Evolutionary conservation across 1,140 invertebrate genomes (phyloP).

Genomic region (Caerostris extrusa): DNA sequence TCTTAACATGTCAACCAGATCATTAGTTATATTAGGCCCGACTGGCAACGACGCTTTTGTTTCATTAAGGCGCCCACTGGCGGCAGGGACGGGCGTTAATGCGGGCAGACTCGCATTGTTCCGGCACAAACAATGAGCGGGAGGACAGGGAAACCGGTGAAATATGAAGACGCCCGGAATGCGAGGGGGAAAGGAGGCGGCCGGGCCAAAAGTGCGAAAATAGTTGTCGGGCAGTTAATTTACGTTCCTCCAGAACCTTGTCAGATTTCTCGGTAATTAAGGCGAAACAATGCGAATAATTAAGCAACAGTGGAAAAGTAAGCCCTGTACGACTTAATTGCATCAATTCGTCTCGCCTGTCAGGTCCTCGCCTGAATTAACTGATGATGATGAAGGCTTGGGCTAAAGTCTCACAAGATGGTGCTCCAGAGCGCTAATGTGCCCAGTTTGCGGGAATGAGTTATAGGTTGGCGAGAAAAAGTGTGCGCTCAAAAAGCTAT

Average conservation of each 20-base stretch:
- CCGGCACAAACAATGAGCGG: background rate
- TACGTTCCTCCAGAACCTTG: conserved; percentile 67
- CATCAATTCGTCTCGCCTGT: conserved; percentile 67
- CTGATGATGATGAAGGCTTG: conserved; percentile 25
- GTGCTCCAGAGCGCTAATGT: background rate
- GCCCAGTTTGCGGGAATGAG: background rate
- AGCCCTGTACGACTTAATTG: conserved; percentile 64
- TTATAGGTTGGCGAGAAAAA: conserved; percentile 2
- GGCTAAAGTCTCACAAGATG: background rate
- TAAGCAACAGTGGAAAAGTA: conserved; percentile 65
- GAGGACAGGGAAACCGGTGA: conserved; percentile 28
- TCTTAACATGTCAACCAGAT: conserved; percentile 73
- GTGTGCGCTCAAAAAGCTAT: background rate
- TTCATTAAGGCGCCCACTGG: conserved; percentile 59
- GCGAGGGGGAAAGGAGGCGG: background rate
- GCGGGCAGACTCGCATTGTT: conserved; percentile 44
- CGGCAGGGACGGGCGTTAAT: conserved; percentile 23
- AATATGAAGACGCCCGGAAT: conserved; percentile 52
- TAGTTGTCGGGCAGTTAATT: conserved; percentile 74
- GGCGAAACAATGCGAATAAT: conserved; percentile 74
- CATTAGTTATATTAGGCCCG: conserved; percentile 69
- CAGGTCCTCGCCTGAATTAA: conserved; percentile 37
- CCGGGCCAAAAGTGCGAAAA: conserved; percentile 19
- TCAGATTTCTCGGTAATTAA: conserved; percentile 73
- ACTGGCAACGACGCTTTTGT: conserved; percentile 60